A percentile compares a stretch with the other conserved stretches of the same genome.
Conservation (phyloP, 2,888 invertebrate species). For the Ormia ochracea region DNA sequence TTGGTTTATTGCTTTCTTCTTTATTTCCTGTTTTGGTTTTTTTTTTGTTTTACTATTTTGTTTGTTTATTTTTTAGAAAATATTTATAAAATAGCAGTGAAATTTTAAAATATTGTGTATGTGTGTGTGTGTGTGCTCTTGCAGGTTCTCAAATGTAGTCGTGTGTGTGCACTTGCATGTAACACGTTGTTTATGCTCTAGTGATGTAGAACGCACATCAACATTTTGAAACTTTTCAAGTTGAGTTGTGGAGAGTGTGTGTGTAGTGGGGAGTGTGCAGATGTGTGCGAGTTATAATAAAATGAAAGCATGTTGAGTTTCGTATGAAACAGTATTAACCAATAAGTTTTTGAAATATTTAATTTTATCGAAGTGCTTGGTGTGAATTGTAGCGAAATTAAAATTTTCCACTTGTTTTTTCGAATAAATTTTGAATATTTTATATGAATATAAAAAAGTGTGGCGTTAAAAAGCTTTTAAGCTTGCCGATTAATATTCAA, state of each 20-base stretch:
- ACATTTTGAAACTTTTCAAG: constrained; percentile 42
- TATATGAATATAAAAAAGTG: background rate
- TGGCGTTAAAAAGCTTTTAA: background rate
- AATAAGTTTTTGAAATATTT: constrained; percentile 10
- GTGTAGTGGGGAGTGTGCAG: too few relatives aligned
- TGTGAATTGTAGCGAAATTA: background rate
- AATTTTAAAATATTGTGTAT: background rate
- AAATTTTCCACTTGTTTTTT: background rate
- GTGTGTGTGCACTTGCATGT: background rate
- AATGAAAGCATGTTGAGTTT: constrained; percentile 16
- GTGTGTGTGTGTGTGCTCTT: background rate
- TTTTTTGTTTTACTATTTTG: too few relatives aligned
- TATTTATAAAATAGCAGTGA: constrained; percentile 1
- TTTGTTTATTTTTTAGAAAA: constrained; percentile 4
- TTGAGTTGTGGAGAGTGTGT: background rate
- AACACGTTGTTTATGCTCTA: constrained; percentile 47
- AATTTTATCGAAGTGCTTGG: background rate
- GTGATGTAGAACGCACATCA: constrained; percentile 46
- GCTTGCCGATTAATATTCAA: background rate
- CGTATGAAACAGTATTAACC: constrained; percentile 1
- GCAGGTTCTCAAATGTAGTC: too few relatives aligned
- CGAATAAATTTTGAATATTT: background rate
- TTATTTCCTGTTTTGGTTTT: too few relatives aligned
- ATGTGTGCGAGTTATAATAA: background rate
- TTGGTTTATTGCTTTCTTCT: constrained; percentile 7